Base-by-base conservation (phyloP, 2,113 vertebrate species). In the Chelonoidis abingdonii region DNA sequence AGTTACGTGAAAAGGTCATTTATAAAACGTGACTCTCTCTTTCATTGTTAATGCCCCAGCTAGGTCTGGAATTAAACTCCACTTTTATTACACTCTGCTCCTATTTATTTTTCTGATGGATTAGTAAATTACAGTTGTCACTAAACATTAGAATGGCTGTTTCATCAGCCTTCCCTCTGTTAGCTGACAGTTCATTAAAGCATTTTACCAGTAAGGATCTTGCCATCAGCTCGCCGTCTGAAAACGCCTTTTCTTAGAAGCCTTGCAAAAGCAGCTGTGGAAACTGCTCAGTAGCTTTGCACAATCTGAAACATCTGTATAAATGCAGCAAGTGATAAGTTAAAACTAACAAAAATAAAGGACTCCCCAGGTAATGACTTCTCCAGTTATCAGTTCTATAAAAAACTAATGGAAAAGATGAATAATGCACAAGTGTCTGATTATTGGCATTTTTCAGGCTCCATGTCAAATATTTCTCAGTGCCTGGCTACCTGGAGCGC, bases 61-160 rank as follows among this genome's bases (percentile, higher is more conserved):
- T 1, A 87, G 82, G 50, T 44, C 86, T 1, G 1, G 69, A 53
- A 47, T 62, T 56, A 89, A 91, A 35, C 62, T 47, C 69, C 0
- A 2, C 78, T 65, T 53, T 87, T 38, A 35, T 80, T 83, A 44
- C 91, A 3, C 52, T 0, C 24, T 1, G 84, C 80, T 88, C 92
- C 88, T 84, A 2, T 90, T 92, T 79, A 88, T 92, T 94, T 59
- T 93, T 93, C 10, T 5, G 92, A 50, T 38, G 81, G 96, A 88
- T 97, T 82, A 89, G 84, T 59, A 81, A 88, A 80, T 88, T n/a
- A 35, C 3, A 29, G 41, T 89, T 89, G 95, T 92, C 94, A 29
- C 75, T 52, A 8, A 27, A 1, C 76, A 10, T 92, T 59, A 92
- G 49, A 57, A 41, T 2, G 5, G 89, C 81, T 31, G 83, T 79